Evolutionary conservation across 2,888 invertebrate species (phyloP).

Genomic region (Eilema depressum): DNA sequence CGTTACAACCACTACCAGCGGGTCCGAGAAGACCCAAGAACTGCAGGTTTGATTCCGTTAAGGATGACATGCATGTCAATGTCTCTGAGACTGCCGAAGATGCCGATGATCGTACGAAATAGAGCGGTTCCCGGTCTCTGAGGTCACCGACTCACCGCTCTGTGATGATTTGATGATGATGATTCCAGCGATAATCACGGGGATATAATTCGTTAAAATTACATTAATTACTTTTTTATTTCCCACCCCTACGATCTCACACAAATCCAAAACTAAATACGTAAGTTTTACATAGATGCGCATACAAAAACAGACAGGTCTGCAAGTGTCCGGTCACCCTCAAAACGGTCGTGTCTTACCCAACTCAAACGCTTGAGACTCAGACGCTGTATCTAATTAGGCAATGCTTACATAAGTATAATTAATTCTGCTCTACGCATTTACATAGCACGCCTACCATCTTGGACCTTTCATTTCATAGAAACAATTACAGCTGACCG

Average conservation of each 20-base stretch:
- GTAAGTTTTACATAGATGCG: slow-evolving; percentile 6
- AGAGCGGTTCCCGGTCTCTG: not conserved
- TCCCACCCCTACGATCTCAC: not conserved
- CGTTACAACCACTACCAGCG: not conserved
- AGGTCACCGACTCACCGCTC: not conserved
- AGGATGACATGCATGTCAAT: not conserved
- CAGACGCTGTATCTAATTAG: slow-evolving; percentile 69
- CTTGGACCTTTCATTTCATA: not conserved
- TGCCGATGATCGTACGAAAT: not conserved
- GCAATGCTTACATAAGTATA: slow-evolving; percentile 56
- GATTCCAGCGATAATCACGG: not conserved
- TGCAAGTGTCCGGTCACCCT: slow-evolving; percentile 59
- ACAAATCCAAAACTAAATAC: not conserved
- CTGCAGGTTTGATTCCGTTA: not conserved
- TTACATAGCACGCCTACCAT: slow-evolving; percentile 11
- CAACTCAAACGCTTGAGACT: slow-evolving; percentile 68
- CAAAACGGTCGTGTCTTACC: slow-evolving; percentile 65
- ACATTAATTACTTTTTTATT: not conserved
- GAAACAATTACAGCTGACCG: not conserved
- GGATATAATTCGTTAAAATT: not conserved
- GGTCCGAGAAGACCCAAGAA: not conserved
- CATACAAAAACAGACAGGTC: slow-evolving; percentile 32
- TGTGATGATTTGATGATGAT: not conserved
- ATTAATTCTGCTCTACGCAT: slow-evolving; percentile 45
- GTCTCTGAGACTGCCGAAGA: not conserved